Conservation (phyloP, 2,113 vertebrate species). For the Amia ocellicauda region DNA sequence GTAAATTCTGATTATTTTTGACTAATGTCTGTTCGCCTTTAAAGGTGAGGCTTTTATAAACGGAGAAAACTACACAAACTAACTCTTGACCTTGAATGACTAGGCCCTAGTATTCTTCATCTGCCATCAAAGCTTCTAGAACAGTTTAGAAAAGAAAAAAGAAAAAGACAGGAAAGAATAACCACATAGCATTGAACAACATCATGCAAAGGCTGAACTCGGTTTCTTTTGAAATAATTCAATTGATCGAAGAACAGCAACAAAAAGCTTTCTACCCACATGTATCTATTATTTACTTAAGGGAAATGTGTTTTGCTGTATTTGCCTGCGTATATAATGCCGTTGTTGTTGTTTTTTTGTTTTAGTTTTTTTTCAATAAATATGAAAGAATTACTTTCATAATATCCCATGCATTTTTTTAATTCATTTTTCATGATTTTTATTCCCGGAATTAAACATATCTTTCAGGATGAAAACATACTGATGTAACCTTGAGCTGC, state of each 20-base stretch:
- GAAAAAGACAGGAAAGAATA: slow-evolving; percentile 3
- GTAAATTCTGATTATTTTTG: slow-evolving; percentile 45
- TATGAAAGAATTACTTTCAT: too few relatives aligned
- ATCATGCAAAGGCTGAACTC: slow-evolving; percentile 9
- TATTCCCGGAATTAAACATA: too few relatives aligned
- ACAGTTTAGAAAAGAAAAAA: slow-evolving; percentile 32
- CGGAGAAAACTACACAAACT: slow-evolving; percentile 54
- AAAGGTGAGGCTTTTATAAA: slow-evolving; percentile 51
- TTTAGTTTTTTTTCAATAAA: too few relatives aligned
- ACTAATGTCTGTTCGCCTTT: slow-evolving; percentile 47
- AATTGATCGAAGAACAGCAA: background rate
- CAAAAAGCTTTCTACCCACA: background rate
- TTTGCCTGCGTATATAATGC: too few relatives aligned
- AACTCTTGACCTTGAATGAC: slow-evolving; percentile 57
- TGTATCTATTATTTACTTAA: background rate
- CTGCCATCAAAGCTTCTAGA: slow-evolving; percentile 41
- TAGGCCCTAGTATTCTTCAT: slow-evolving; percentile 43
- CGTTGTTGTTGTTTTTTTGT: too few relatives aligned
- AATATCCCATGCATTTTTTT: too few relatives aligned
- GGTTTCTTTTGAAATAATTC: slow-evolving; percentile 31
- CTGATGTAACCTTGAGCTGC: too few relatives aligned
- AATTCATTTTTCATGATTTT: too few relatives aligned
- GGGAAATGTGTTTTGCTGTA: background rate
- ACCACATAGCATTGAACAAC: slow-evolving; percentile 17
- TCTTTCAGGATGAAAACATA: too few relatives aligned